Evolutionary conservation across 2,888 invertebrate genomes (phyloP).

Genomic region (Ectobius pallidus): DNA sequence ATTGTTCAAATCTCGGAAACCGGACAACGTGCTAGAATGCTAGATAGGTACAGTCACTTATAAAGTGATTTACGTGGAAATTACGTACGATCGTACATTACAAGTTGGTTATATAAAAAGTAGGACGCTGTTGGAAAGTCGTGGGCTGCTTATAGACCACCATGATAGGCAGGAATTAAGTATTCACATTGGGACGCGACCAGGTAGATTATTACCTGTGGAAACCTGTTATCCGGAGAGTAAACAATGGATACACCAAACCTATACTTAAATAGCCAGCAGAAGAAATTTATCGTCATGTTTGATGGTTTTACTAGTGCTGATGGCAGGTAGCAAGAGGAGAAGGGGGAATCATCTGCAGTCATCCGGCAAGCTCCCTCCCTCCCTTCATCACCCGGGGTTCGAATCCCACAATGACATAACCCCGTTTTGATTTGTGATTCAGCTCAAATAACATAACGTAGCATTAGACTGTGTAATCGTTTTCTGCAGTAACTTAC

Average conservation of each 20-base stretch:
- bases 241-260: slow-evolving; percentile 32
- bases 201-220: slow-evolving; percentile 17
- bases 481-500: too few relatives aligned
- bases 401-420: background rate
- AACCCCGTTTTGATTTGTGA: too few relatives aligned
- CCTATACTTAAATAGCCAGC: slow-evolving; percentile 27
- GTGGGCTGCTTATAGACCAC: background rate
- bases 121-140: too few relatives aligned
- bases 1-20: too few relatives aligned
- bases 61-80: too few relatives aligned
- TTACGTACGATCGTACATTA: too few relatives aligned
- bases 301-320: slow-evolving; percentile 25
- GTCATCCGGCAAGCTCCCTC: background rate
- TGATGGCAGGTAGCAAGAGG: slow-evolving; percentile 15
- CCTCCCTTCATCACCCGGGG: background rate
- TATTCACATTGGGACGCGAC: slow-evolving; percentile 21
- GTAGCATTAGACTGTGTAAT: too few relatives aligned
- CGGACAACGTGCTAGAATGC: too few relatives aligned
- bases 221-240: slow-evolving; percentile 27
- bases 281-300: slow-evolving; percentile 16
- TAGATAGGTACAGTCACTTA: too few relatives aligned
- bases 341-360: background rate
- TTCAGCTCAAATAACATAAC: too few relatives aligned
- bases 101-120: too few relatives aligned
- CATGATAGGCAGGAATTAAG: background rate